phyloP scores from a whole-genome alignment of 2,888 invertebrate species.

The Drosophila emarginata region DNA sequence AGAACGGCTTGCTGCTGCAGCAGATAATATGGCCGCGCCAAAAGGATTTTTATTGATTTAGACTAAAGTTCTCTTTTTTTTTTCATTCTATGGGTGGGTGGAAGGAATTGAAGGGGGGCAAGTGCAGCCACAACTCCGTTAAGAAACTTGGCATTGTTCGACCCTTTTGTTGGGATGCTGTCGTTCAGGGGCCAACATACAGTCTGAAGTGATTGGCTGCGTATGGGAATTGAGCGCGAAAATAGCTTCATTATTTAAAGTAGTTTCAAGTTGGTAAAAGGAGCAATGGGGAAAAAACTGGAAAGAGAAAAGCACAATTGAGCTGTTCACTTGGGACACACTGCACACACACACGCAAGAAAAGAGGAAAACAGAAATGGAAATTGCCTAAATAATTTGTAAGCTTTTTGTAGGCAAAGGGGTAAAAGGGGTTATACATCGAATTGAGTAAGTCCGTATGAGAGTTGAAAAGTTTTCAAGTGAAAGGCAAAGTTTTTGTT shows the following conservation, averaged over 20 bases:
- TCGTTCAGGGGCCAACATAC: slow-evolving; percentile 1
- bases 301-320: slow-evolving; percentile 52
- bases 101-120: not conserved
- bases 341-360: slow-evolving; percentile 2
- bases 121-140: slow-evolving; percentile 3
- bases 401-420: slow-evolving; percentile 46
- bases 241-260: slow-evolving; percentile 76
- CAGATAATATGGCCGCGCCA: slow-evolving; percentile 41
- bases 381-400: slow-evolving; percentile 74
- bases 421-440: not conserved
- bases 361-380: slow-evolving; percentile 46
- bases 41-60: slow-evolving; percentile 59
- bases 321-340: slow-evolving; percentile 51
- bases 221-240: slow-evolving; percentile 75
- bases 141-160: slow-evolving; percentile 53
- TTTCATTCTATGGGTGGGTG: not conserved
- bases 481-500: slow-evolving; percentile 7
- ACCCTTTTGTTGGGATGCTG: slow-evolving; percentile 41
- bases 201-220: slow-evolving; percentile 71
- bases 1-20: slow-evolving; percentile 26
- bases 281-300: slow-evolving; percentile 12
- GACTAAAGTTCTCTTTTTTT: slow-evolving; percentile 38
- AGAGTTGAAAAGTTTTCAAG: slow-evolving; percentile 18
- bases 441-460: slow-evolving; percentile 33
- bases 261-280: slow-evolving; percentile 48